phyloP scores from a whole-genome alignment of 2,888 invertebrate genomes.

The Drosophila anceps region DNA sequence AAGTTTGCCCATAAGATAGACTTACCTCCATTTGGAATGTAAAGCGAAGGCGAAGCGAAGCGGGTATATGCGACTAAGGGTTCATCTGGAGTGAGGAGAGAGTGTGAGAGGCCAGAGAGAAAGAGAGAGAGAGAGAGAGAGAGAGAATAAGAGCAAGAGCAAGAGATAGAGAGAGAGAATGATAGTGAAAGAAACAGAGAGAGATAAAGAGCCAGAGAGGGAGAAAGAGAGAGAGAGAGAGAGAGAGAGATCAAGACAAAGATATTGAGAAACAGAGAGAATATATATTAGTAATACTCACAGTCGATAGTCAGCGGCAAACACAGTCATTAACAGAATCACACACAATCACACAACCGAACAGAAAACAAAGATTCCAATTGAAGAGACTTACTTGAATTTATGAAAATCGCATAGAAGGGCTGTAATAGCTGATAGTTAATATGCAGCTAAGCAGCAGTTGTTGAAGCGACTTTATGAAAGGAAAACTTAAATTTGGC shows the following conservation, averaged over 20 bases:
- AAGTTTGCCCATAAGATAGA: conserved; percentile 63
- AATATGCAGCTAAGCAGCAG: background rate
- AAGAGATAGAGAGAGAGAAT: background rate
- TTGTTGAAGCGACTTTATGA: no score
- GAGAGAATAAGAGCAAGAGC: background rate
- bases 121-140: no score
- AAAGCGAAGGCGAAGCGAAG: background rate
- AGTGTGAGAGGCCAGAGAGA: background rate
- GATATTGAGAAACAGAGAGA: background rate
- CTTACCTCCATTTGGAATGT: conserved; percentile 20
- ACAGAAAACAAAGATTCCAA: no score
- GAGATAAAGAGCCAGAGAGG: background rate
- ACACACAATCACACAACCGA: background rate
- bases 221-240: background rate
- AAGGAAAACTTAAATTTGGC: background rate
- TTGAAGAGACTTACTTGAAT: background rate
- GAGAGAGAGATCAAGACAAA: background rate
- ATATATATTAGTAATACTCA: background rate
- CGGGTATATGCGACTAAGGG: conserved; percentile 1
- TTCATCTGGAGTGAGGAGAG: background rate
- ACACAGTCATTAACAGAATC: background rate
- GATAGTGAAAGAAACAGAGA: background rate
- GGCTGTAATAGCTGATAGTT: background rate
- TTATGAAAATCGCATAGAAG: conserved; percentile 9
- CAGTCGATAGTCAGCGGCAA: background rate